Conservation (phyloP, 53 echinoderm and acorn worm genomes). For the Stichopus horrens region DNA sequence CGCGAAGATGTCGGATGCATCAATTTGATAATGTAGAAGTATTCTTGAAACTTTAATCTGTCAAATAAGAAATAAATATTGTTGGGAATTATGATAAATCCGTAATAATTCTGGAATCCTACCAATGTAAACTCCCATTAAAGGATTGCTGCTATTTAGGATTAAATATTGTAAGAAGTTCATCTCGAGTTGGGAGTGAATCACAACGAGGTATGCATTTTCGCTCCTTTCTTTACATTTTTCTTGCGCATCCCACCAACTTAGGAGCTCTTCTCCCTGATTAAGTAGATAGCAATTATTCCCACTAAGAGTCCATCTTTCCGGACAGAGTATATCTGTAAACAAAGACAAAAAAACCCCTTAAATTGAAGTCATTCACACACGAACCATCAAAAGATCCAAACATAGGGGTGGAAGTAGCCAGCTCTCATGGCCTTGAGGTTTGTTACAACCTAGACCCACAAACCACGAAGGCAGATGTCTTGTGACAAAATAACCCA, state of each 20-base stretch:
- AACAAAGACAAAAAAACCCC: neutral
- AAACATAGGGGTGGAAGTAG: no score
- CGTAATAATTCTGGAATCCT: neutral
- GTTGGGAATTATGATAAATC: no score
- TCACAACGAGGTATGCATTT: neutral
- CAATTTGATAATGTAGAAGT: no score
- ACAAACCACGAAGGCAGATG: no score
- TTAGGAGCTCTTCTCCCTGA: neutral
- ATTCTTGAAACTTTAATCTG: no score
- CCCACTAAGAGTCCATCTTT: neutral
- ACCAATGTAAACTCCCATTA: conserved; percentile 11
- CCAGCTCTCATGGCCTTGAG: no score
- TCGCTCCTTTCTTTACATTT: neutral
- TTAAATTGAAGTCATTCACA: no score
- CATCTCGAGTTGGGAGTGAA: neutral
- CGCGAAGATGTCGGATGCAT: no score
- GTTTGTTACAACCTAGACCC: no score
- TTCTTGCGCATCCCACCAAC: neutral
- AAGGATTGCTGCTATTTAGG: neutral
- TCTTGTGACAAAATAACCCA: no score
- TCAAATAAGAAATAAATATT: no score
- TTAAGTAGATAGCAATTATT: neutral
- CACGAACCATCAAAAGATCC: no score
- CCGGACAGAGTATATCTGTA: neutral
- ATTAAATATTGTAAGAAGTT: neutral